These are phyloP conservation scores for Ormyrus labotus DNA, from an alignment of 2,888 invertebrate genomes.

Conservation along the genomic window DNA sequence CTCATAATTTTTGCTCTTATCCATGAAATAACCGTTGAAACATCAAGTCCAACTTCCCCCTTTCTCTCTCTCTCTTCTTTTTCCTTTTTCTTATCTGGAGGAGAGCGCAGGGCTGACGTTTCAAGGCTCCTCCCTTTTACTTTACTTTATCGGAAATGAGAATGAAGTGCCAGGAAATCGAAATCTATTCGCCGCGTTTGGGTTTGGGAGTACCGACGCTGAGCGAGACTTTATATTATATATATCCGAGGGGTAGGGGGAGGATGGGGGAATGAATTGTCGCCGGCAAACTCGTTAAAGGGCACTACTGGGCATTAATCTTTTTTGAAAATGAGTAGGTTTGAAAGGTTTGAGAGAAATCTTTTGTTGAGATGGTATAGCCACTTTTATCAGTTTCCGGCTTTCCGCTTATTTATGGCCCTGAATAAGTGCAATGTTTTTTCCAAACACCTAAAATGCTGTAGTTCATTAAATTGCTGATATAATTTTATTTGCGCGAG, in stretches of 20 bases:
- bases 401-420: conserved; percentile 33
- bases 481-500: no score
- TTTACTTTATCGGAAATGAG: conserved; percentile 61
- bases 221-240: conserved; percentile 40
- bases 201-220: background rate
- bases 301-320: conserved; percentile 46
- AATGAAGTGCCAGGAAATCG: conserved; percentile 61
- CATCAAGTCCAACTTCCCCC: conserved; percentile 46
- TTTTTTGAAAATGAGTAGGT: conserved; percentile 24
- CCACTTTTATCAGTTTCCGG: conserved; percentile 34
- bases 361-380: conserved; percentile 43
- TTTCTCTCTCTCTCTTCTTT: conserved; percentile 31
- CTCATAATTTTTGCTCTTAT: conserved; percentile 69
- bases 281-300: conserved; percentile 44
- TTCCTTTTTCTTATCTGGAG: conserved; percentile 42
- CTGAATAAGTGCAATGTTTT: background rate
- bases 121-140: conserved; percentile 47
- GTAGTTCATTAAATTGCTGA: no score
- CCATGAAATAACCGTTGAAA: conserved; percentile 61
- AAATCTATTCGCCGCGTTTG: conserved; percentile 53
- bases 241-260: conserved; percentile 34
- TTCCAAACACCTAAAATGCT: no score
- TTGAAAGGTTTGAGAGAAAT: conserved; percentile 40
- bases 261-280: conserved; percentile 17
- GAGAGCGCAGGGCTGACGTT: background rate